These are phyloP conservation scores for Dichetophora obliterata DNA, from an alignment of 2,888 invertebrate species.

Conservation along the genomic window DNA sequence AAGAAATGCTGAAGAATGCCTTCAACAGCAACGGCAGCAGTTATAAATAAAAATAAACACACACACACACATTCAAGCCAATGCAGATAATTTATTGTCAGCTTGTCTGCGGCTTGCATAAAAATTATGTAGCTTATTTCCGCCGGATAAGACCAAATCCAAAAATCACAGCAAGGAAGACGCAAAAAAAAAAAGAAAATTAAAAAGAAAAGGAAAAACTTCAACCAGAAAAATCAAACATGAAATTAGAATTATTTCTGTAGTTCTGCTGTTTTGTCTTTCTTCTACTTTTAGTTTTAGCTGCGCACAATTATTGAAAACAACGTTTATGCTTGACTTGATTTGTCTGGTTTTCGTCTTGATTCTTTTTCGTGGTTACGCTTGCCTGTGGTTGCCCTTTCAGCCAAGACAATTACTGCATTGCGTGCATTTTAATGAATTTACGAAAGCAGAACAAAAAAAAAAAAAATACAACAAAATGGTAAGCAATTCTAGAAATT, in stretches of 20 bases:
- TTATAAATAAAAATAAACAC: too few species aligned
- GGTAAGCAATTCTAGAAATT: background rate
- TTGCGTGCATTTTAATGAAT: slow-evolving; percentile 32
- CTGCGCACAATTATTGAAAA: background rate
- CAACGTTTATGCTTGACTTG: background rate
- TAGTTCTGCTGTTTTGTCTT: slow-evolving; percentile 37
- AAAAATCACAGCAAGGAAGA: background rate
- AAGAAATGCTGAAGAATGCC: slow-evolving; percentile 4
- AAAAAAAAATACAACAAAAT: background rate
- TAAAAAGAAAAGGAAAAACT: background rate
- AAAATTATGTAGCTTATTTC: slow-evolving; percentile 56
- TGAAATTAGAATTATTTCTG: slow-evolving; percentile 29
- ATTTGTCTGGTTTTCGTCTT: background rate
- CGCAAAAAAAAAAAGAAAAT: background rate
- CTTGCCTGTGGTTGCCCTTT: background rate
- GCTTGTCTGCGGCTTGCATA: slow-evolving; percentile 30
- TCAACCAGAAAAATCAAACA: background rate
- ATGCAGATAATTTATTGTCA: background rate
- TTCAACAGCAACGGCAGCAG: background rate
- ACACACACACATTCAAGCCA: too few species aligned
- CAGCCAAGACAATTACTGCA: background rate
- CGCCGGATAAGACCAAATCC: slow-evolving; percentile 58
- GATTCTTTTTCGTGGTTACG: background rate
- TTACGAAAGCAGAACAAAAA: background rate
- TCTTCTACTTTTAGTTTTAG: background rate